These are phyloP conservation scores for Perca schrenkii DNA, from an alignment of 2,113 vertebrate species.

Conservation along the genomic window DNA sequence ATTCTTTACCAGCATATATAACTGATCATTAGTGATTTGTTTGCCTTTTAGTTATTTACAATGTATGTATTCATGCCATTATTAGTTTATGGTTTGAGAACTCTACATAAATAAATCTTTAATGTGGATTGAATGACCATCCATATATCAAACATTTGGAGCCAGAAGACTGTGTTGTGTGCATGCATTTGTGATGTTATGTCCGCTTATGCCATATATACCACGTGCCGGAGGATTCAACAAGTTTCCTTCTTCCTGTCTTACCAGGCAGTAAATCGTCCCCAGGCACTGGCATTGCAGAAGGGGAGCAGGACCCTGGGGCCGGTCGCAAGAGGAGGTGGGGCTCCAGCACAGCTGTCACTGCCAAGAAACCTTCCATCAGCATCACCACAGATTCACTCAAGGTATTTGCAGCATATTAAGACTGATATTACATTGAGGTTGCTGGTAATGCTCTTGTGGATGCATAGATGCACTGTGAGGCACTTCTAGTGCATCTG, in stretches of 20 bases:
- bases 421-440: neutral
- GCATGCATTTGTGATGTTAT: neutral
- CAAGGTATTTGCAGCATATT: slow-evolving; percentile 82
- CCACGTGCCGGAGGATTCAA: neutral
- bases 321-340: slow-evolving; percentile 90
- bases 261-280: slow-evolving; percentile 79
- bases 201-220: neutral
- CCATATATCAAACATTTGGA: neutral
- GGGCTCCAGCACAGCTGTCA: slow-evolving; percentile 91
- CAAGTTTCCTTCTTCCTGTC: neutral
- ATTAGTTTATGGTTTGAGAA: neutral
- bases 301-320: slow-evolving; percentile 84
- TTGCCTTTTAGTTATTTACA: neutral
- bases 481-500: neutral
- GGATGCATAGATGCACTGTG: neutral
- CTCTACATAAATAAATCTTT: neutral
- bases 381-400: slow-evolving; percentile 95
- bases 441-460: neutral
- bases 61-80: neutral
- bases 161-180: neutral
- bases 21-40: neutral
- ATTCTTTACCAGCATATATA: neutral
- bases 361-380: slow-evolving; percentile 93
- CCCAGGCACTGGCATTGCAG: slow-evolving; percentile 68
- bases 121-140: neutral